Evolutionary conservation across 2,797 vertebrate genomes (phyloP).

Genomic region (Eulemur coronatus): DNA sequence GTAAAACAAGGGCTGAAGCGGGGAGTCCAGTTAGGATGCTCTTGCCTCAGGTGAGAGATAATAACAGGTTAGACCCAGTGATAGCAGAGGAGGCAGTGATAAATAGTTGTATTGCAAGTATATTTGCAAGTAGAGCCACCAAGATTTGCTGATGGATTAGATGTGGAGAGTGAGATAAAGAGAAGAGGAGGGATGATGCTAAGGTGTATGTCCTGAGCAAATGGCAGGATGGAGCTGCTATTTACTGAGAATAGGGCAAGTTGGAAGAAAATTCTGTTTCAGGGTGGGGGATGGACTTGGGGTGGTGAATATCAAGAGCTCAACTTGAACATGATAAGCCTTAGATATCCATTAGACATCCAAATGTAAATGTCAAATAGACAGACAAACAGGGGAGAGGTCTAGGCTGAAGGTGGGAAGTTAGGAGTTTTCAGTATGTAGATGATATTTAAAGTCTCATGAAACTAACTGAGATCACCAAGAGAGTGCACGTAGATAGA

Average conservation of each 20-base stretch:
- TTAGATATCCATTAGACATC: not conserved
- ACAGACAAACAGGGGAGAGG: not conserved
- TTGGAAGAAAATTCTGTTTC: not conserved
- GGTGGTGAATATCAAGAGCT: not conserved
- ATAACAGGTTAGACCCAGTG: not conserved
- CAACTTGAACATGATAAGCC: not conserved
- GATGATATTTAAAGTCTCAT: not conserved
- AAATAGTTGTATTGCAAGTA: not conserved
- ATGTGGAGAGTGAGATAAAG: not conserved
- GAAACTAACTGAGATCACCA: not conserved
- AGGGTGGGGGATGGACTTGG: rapidly evolving
- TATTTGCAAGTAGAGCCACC: not conserved
- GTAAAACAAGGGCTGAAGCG: not conserved
- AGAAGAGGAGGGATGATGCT: not conserved
- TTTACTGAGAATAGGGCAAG: not conserved
- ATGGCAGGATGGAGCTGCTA: not conserved
- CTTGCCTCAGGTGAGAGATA: not conserved
- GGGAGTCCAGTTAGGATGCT: not conserved
- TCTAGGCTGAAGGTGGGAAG: not conserved
- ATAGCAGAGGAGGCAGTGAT: not conserved
- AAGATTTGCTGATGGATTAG: not conserved
- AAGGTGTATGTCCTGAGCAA: not conserved
- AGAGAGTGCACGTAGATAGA: not conserved
- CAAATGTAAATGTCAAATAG: not conserved
- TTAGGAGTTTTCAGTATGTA: not conserved